phyloP scores from a whole-genome alignment of 2,113 vertebrate species.

The Ivindomyrus marchei region DNA sequence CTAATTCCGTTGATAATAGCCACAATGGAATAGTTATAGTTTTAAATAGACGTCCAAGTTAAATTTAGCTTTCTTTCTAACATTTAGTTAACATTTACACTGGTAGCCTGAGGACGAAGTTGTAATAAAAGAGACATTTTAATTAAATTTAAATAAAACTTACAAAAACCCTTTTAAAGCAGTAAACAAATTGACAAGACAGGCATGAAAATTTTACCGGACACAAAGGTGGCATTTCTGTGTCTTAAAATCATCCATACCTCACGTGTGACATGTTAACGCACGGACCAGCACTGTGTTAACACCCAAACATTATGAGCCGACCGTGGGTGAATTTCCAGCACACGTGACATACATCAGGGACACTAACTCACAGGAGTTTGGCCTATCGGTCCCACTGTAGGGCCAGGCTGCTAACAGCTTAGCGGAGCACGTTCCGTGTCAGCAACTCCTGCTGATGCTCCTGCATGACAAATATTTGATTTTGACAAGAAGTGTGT shows the following conservation, averaged over 20 bases:
- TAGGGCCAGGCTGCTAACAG: not conserved
- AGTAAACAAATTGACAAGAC: not conserved
- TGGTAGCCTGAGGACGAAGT: not conserved
- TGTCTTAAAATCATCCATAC: not conserved
- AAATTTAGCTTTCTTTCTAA: slow-evolving; percentile 6
- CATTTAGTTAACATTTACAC: not conserved
- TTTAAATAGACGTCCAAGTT: slow-evolving; percentile 11
- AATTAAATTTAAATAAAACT: slow-evolving; percentile 3
- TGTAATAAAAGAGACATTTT: not conserved
- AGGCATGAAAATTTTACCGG: not conserved
- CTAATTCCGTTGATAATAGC: slow-evolving; percentile 4
- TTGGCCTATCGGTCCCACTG: not conserved
- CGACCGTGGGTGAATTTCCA: not conserved
- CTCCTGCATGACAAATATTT: not conserved
- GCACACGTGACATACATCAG: not conserved
- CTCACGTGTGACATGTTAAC: not conserved
- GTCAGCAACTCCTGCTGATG: not conserved
- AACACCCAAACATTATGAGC: not conserved
- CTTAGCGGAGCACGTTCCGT: not conserved
- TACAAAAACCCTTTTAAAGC: not conserved
- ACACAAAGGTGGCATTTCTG: not conserved
- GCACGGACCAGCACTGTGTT: not conserved
- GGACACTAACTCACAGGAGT: not conserved
- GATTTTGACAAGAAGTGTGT: not conserved
- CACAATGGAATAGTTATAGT: slow-evolving; percentile 12